A percentile compares a stretch with the other conserved stretches of the same genome.
Evolutionary conservation across 2,797 vertebrate genomes (phyloP).

Genomic region (Kryptolebias ocellatus): DNA sequence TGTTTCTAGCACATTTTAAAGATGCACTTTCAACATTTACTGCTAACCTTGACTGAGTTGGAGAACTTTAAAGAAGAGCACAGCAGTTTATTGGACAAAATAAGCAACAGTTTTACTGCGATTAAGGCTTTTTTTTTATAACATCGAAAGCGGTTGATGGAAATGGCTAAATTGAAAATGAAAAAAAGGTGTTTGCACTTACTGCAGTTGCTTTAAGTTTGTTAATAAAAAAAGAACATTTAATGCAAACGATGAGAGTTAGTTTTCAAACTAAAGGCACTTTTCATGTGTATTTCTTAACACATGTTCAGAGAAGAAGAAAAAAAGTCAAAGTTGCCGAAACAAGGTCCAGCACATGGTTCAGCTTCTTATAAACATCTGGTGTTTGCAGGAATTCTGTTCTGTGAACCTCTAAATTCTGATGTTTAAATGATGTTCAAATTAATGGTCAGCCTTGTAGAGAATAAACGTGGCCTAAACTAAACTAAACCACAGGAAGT

Average conservation of each 20-base stretch:
- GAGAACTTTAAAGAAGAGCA: neutral
- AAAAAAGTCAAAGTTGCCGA: neutral
- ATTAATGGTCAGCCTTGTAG: too few relatives aligned
- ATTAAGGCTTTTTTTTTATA: neutral
- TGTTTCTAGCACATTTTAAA: neutral
- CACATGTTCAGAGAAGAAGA: neutral
- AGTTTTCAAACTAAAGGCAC: too few relatives aligned
- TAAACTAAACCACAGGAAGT: too few relatives aligned
- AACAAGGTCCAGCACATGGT: too few relatives aligned
- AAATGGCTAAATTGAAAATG: neutral
- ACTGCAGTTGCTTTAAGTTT: neutral
- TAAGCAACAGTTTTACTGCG: neutral
- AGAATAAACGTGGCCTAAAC: too few relatives aligned
- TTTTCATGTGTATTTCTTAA: neutral
- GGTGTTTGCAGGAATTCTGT: too few relatives aligned
- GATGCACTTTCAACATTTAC: neutral
- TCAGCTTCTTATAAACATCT: too few relatives aligned
- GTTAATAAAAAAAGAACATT: neutral
- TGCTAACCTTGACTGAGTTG: neutral
- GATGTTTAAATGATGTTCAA: too few relatives aligned
- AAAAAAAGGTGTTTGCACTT: neutral
- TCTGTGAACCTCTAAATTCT: too few relatives aligned
- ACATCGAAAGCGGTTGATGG: neutral
- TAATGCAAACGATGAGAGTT: too few relatives aligned
- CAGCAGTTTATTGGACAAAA: constrained; percentile 1